Conservation (phyloP, 1,140 invertebrate genomes). For the Drosophila arizonae region DNA sequence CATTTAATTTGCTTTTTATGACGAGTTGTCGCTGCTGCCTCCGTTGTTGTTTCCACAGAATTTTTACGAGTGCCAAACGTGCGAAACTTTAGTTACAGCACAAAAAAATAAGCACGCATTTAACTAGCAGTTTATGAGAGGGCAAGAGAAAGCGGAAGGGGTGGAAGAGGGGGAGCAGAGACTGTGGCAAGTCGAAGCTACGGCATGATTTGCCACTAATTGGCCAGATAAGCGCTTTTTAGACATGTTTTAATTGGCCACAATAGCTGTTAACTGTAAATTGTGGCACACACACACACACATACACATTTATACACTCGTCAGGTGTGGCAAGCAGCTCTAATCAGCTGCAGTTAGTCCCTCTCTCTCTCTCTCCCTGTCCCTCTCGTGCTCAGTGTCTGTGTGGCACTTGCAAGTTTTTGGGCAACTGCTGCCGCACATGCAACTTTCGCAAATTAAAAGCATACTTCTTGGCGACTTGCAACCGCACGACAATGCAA, state of each 20-base stretch:
- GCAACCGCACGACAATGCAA: constrained; percentile 73
- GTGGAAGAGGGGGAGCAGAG: not conserved
- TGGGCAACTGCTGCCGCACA: constrained; percentile 7
- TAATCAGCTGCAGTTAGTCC: constrained; percentile 51
- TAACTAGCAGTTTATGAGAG: constrained; percentile 21
- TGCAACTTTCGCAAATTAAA: constrained; percentile 58
- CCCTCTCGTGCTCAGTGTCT: constrained; percentile 33
- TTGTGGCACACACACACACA: constrained; percentile 8
- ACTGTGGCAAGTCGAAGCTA: constrained; percentile 3
- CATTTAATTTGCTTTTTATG: constrained; percentile 48
- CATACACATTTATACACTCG: not conserved
- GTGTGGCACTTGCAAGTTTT: constrained; percentile 53
- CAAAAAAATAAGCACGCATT: constrained; percentile 1
- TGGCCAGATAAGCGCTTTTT: constrained; percentile 30
- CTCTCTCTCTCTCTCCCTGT: not conserved
- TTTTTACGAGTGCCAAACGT: constrained; percentile 38
- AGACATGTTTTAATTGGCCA: constrained; percentile 23
- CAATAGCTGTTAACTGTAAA: constrained; percentile 16
- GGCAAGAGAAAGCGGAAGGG: not conserved
- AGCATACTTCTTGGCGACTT: constrained; percentile 69
- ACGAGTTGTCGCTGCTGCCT: constrained; percentile 14
- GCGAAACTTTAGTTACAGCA: not conserved
- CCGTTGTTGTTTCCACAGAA: constrained; percentile 9
- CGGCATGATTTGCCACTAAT: constrained; percentile 33
- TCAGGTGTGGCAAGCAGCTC: constrained; percentile 20